Conservation (phyloP, 2,888 invertebrate genomes). For the Tipula confusa region DNA sequence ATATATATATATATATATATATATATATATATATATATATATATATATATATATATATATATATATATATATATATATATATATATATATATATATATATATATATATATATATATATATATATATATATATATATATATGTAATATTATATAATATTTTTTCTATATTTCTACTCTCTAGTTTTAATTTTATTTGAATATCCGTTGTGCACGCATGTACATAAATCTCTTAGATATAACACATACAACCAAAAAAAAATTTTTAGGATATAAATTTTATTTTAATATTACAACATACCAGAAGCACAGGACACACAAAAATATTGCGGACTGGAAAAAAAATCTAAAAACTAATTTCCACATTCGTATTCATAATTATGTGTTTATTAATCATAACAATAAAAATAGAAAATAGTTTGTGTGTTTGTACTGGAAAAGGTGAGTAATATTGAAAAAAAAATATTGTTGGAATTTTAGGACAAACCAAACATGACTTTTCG, state of each 20-base stretch:
- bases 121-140: too few relatives aligned
- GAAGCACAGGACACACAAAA: neutral
- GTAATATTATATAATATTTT: neutral
- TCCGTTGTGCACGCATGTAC: neutral
- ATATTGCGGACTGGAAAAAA: neutral
- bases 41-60: too few relatives aligned
- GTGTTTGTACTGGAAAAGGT: neutral
- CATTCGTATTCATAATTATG: slow-evolving; percentile 28
- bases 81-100: too few relatives aligned
- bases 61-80: too few relatives aligned
- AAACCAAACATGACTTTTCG: neutral
- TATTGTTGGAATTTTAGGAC: neutral
- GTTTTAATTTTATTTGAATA: neutral
- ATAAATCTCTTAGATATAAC: slow-evolving; percentile 25
- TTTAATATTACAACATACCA: slow-evolving; percentile 12
- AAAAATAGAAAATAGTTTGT: neutral
- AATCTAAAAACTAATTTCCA: slow-evolving; percentile 28
- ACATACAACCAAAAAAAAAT: neutral
- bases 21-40: too few relatives aligned
- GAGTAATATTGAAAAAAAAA: neutral
- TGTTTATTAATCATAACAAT: slow-evolving; percentile 28
- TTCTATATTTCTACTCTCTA: neutral
- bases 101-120: too few relatives aligned
- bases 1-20: too few relatives aligned
- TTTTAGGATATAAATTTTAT: neutral